These are phyloP conservation scores for Chrysomallon squamiferum DNA, from an alignment of 1,140 invertebrate species.

Conservation along the genomic window DNA sequence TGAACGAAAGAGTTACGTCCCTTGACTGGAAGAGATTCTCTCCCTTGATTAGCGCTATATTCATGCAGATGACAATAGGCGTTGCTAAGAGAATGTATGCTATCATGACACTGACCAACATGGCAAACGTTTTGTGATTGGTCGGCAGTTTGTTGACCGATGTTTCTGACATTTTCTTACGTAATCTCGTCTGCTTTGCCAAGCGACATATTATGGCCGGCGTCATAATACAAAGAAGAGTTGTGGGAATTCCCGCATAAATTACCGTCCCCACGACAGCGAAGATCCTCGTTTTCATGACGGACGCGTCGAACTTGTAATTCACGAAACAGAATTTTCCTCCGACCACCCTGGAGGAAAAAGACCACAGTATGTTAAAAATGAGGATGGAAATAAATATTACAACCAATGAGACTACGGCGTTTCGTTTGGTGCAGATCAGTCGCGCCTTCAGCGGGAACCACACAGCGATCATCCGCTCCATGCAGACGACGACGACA, in stretches of 20 bases:
- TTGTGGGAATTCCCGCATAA: constrained; percentile 19
- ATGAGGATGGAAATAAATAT: constrained; percentile 18
- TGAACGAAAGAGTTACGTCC: constrained; percentile 5
- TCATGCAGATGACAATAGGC: constrained; percentile 18
- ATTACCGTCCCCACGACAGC: constrained; percentile 13
- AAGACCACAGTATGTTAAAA: constrained; percentile 27
- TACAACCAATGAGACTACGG: not conserved
- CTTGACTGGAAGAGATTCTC: constrained; percentile 16
- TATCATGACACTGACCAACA: constrained; percentile 22
- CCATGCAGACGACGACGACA: constrained; percentile 39
- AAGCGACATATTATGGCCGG: constrained; percentile 20
- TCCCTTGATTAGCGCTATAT: constrained; percentile 12
- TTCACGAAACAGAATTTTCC: constrained; percentile 29
- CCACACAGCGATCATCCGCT: constrained; percentile 40
- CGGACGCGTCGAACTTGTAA: constrained; percentile 6
- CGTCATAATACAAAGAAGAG: constrained; percentile 15
- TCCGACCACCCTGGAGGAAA: constrained; percentile 21
- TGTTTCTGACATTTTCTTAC: not conserved
- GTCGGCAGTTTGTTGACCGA: not conserved
- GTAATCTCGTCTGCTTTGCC: not conserved
- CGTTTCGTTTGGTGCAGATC: constrained; percentile 22
- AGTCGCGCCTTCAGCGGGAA: constrained; percentile 36
- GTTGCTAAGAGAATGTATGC: constrained; percentile 21
- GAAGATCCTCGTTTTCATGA: constrained; percentile 10
- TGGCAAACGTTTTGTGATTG: constrained; percentile 12